Evolutionary conservation across 2,888 invertebrate genomes (phyloP), one percentile per base, ranked within the genome.

Genomic region (Galerucella calmariensis): DNA sequence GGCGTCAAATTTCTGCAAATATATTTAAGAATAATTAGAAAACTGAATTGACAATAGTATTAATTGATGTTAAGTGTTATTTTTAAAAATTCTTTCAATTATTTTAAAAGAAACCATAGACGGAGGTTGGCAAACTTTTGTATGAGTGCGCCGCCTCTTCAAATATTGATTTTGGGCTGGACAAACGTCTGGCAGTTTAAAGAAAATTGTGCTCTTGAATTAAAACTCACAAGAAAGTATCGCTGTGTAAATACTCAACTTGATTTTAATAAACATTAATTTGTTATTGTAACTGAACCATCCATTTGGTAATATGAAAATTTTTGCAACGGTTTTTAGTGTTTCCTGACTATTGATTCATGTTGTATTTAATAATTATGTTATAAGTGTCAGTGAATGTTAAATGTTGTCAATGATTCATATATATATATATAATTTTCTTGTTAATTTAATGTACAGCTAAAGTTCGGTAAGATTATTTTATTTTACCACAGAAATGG

Each of bases 111-210:
- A 74, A 75, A 72, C 56, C 72, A 24, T 73, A 68, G 67, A 53
- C 69, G 66, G 63, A 71, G 71, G 73, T 78, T 68, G 71, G 76
- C 69, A 59, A 72, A 76, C 63, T 75, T 74, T 67, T 69, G 59
- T 77, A 76, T 78, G 78, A 79, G 80, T 84, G 83, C 83, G 82
- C 82, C 82, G 83, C 80, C 80, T 81, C 79, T 82, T 80, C 78
- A 82, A 83, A 83, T 85, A 85, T 85, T 84, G 84, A 85, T 85
- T 85, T 84, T 85, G 84, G 84, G 84, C 79, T 83, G 84, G 83
- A 82, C 82, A 77, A 77, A 71, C 70, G 78, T 76, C 78, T 75
- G 67, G 76, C 76, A 78, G 78, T 77, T 74, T 74, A 78, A 80
- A 80, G 80, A 78, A 77, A 75, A 77, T 78, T 81, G 77, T 78